phyloP scores from a whole-genome alignment of 2,888 invertebrate species.

The Strigamia maritima region DNA sequence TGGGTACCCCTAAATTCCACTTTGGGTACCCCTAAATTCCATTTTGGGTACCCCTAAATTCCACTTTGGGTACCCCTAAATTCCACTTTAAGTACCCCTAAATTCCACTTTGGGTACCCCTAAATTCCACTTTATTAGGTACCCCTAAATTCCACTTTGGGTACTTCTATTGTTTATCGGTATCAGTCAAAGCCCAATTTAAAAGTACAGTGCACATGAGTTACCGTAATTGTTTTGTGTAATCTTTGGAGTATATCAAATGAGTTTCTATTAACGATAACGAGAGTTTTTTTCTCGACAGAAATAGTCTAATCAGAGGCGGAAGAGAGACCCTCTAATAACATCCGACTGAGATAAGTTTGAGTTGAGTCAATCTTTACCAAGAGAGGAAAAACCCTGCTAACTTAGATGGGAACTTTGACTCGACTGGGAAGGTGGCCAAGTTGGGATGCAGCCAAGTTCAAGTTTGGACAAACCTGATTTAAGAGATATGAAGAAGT shows the following conservation, averaged over 20 bases:
- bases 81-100: no score
- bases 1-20: no score
- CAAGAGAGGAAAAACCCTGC: neutral
- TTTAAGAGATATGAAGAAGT: neutral
- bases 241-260: neutral
- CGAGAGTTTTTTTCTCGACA: neutral
- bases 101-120: no score
- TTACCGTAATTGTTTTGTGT: neutral
- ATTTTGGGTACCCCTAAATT: no score
- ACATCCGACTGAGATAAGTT: conserved; percentile 12
- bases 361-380: neutral
- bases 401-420: conserved; percentile 20
- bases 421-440: neutral
- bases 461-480: conserved; percentile 17
- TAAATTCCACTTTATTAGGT: no score
- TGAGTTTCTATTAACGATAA: neutral
- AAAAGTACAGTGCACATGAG: no score
- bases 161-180: no score
- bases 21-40: no score
- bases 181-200: no score
- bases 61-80: no score
- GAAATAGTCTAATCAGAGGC: conserved; percentile 5
- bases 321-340: neutral
- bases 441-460: neutral
- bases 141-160: no score